phyloP scores from a whole-genome alignment of 2,113 vertebrate species.

The Pipra filicauda region DNA sequence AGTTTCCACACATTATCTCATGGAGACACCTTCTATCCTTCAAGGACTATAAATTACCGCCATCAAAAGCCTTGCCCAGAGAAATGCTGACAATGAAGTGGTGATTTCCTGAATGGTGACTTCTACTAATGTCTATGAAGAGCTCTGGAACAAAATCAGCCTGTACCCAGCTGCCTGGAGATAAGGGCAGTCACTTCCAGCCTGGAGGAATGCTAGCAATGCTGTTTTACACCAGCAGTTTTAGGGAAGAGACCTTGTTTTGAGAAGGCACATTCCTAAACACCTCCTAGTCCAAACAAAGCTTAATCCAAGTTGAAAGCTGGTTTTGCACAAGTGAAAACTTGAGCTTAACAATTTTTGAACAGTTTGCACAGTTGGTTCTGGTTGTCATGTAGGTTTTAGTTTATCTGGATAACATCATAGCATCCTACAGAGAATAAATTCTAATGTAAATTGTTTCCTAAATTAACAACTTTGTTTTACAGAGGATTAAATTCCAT shows the following conservation, averaged over 20 bases:
- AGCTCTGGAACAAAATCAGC: not conserved
- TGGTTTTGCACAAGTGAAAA: not conserved
- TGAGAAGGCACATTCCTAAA: constrained; percentile 39
- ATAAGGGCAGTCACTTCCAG: not conserved
- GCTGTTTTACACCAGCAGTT: not conserved
- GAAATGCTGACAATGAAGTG: not conserved
- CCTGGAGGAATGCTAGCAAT: not conserved
- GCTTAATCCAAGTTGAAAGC: constrained; percentile 10
- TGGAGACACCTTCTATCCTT: not conserved
- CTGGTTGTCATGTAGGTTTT: not conserved
- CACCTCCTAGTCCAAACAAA: constrained; percentile 27
- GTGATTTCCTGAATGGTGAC: not conserved
- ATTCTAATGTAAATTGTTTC: not conserved
- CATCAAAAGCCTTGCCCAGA: not conserved
- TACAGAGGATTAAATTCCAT: not conserved
- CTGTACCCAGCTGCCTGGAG: not conserved
- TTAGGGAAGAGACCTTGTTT: constrained; percentile 26
- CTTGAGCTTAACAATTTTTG: not conserved
- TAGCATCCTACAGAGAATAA: not conserved
- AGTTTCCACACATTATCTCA: not conserved
- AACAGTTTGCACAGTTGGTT: not conserved
- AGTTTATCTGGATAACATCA: not conserved
- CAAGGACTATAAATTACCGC: not conserved
- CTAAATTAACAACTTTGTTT: not conserved
- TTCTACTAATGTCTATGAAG: not conserved